Evolutionary conservation across 2,888 invertebrate species (phyloP), one percentile per base, ranked within the genome.

Genomic region (Tipula helvola): DNA sequence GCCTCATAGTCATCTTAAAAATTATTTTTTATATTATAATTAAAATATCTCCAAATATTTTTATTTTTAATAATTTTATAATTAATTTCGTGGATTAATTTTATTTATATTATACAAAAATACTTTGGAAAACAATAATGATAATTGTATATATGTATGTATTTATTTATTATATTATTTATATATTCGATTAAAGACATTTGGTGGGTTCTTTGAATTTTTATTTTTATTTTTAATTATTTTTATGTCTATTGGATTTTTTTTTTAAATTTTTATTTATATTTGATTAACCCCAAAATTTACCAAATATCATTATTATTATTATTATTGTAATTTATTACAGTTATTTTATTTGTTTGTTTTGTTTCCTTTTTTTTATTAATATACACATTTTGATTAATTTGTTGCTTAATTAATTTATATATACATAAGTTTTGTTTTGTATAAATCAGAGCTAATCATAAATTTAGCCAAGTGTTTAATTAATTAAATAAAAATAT

Each of bases 271-370:
- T 52, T 52, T 52, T 52, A 71, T 71, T 71, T 71, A 28, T 28
- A 71, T 71, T 71, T 71, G 71, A 71, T 71, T 71, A 52, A 71
- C 71, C 71, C 71, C 71, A 10, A 71, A 71, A 71, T 71, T 71
- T 71, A 71, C 71, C 71, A 71, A 71, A 71, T 71, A 71, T 52
- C 52, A 16, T 71, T 71, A 28, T 28, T 71, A 71, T 28, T 71
- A 71, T 71, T 71, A 71, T 71, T 71, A 71, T 71, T 71, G 71
- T 71, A 71, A 71, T 71, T 71, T 71, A 71, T 71, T 71, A 71
- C 28, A 71, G 71, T 71, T 71, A 71, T 57, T 57, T 57, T 71
- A 28, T 71, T 71, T 71, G 28, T 71, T 71, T 52, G 52, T 52
- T 52, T 52, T 39, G 39, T 39, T 52, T 52, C n/a, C n/a, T 52